phyloP scores from a whole-genome alignment of 2,888 invertebrate genomes.

The Tricholauxania praeusta region DNA sequence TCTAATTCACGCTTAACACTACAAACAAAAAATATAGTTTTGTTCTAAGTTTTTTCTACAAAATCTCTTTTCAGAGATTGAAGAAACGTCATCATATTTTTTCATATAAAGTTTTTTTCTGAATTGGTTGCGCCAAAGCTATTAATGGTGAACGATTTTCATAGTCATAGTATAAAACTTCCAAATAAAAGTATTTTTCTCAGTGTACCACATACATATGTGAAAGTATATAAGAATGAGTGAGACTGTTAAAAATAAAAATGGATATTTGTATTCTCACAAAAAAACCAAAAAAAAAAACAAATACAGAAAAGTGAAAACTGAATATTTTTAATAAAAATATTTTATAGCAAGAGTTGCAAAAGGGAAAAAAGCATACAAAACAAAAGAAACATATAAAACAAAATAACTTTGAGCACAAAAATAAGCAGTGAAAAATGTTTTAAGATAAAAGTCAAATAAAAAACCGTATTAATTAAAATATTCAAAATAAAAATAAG shows the following conservation, averaged over 20 bases:
- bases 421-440: slow-evolving; percentile 45
- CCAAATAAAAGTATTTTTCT: not conserved
- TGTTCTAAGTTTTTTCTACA: too few species aligned
- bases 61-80: too few species aligned
- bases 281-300: slow-evolving; percentile 8
- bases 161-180: not conserved
- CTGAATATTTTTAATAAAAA: slow-evolving; percentile 10
- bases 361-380: too few species aligned
- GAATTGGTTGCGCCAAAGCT: too few species aligned
- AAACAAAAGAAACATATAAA: slow-evolving; percentile 39
- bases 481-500: not conserved
- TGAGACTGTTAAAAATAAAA: slow-evolving; percentile 20
- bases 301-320: slow-evolving; percentile 8
- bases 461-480: slow-evolving; percentile 24
- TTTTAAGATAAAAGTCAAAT: slow-evolving; percentile 42
- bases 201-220: not conserved
- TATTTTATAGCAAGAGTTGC: not conserved
- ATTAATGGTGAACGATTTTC: too few species aligned
- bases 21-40: too few species aligned
- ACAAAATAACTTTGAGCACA: slow-evolving; percentile 8
- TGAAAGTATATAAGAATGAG: slow-evolving; percentile 16
- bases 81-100: too few species aligned
- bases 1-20: too few species aligned
- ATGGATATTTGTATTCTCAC: not conserved
- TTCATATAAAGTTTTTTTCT: too few species aligned